Evolutionary conservation across 1,140 invertebrate species (phyloP), one percentile per base, ranked within the genome.

Genomic region (Idris sp.): DNA sequence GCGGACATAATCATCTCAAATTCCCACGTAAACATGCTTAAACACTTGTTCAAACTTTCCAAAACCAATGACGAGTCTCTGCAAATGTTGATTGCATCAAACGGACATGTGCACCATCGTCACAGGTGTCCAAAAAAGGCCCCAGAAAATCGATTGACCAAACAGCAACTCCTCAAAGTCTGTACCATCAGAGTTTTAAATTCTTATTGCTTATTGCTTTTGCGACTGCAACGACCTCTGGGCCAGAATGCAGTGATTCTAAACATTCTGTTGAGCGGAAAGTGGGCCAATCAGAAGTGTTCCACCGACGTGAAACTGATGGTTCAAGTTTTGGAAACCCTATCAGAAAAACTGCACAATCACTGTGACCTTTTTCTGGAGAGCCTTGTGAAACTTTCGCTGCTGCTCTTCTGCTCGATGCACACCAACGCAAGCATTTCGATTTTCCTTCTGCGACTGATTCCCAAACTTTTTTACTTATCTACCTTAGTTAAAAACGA

Each of bases 161-260:
- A 64, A 64, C 33, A 13, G 10, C 26, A 73, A 9, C 8, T 67
- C 0, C n/a, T 76, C 0, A 76, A 68, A 59, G 49, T 51, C 5
- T 56, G 67, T 14, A n/a, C 51, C 0, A 54, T 76, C 2, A 13
- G 62, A 18, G 7, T 72, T 18, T 8, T 76, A 16, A 72, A 48
- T 2, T 35, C 68, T 1, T 76, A 49, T 16, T 46, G 48, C 9
- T 72, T 62, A 11, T 26, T 76, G 2, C 15, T 41, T 4, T 31
- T 68, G 1, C 9, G 11, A 1, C 14, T 26, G 18, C 33, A 36
- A 30, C 30, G 36, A n/a, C 14, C 58, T 3, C 6, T 43, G 9
- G 53, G 9, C n/a, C 13, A 31, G 0, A 19, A 31, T 6, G 14
- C 4, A 13, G 40, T 15, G 10, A 51, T 76, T 22, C 4, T 68